Percentiles rank a stretch among this genome's conserved stretches.
Conservation (phyloP, 2,888 invertebrate genomes). For the Liopterus haemorrhoidalis region DNA sequence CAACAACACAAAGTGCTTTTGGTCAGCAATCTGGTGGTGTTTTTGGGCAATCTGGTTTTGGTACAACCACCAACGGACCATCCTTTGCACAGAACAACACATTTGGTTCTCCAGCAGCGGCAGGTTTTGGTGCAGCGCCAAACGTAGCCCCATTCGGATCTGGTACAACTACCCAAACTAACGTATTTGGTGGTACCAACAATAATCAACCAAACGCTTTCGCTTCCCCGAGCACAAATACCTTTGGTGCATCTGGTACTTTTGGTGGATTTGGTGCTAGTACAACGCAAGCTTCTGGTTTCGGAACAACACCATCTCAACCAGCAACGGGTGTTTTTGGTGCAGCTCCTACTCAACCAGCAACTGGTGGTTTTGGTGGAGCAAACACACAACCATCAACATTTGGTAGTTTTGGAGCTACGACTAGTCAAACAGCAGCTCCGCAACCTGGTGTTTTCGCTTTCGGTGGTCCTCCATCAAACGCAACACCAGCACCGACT, state of each 20-base stretch:
- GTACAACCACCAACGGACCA: conserved; percentile 13
- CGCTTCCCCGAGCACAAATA: conserved; percentile 12
- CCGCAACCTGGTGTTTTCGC: conserved; percentile 24
- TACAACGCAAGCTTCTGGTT: conserved; percentile 12
- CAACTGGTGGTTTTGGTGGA: conserved; percentile 12
- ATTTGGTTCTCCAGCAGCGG: conserved; percentile 23
- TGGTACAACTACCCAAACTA: conserved; percentile 6
- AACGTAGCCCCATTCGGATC: conserved; percentile 15
- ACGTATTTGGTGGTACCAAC: conserved; percentile 21
- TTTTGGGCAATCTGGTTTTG: conserved; percentile 35
- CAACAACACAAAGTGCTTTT: conserved; percentile 17
- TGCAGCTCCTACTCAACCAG: conserved; percentile 10
- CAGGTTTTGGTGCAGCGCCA: conserved; percentile 14
- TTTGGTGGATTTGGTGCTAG: conserved; percentile 27
- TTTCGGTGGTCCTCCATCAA: conserved; percentile 24
- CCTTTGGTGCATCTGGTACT: conserved; percentile 27
- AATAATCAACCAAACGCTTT: conserved; percentile 15
- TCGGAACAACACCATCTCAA: conserved; percentile 19
- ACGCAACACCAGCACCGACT: conserved; percentile 20
- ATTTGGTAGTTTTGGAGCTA: conserved; percentile 27
- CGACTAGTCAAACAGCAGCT: conserved; percentile 19
- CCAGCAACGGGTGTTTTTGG: conserved; percentile 23
- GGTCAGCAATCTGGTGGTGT: conserved; percentile 43
- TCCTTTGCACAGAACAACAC: conserved; percentile 10
- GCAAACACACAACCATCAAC: conserved; percentile 8